phyloP scores from a whole-genome alignment of 2,888 invertebrate genomes.

The Branchipolynoe longqiensis region DNA sequence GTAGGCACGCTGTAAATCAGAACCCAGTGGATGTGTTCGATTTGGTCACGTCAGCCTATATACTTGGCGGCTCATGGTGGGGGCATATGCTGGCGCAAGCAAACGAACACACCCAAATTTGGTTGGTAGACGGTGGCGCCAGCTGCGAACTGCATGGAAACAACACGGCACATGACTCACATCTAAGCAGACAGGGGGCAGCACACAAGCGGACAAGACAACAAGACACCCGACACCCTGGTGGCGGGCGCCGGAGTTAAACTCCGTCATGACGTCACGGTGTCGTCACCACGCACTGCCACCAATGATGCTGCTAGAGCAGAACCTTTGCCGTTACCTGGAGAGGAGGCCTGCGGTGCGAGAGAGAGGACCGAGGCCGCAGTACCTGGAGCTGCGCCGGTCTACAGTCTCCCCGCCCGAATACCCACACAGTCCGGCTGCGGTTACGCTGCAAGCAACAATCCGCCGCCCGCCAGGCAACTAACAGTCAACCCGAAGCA shows the following conservation, averaged over 20 bases:
- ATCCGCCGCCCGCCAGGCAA: neutral
- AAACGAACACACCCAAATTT: neutral
- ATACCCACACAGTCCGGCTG: slow-evolving; percentile 5
- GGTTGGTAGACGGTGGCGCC: neutral
- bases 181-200: slow-evolving; percentile 21
- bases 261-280: too few relatives aligned
- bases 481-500: too few relatives aligned
- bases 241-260: too few relatives aligned
- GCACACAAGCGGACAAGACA: too few relatives aligned
- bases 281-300: too few relatives aligned
- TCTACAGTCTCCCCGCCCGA: neutral
- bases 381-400: neutral
- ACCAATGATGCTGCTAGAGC: neutral
- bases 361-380: neutral
- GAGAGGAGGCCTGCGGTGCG: neutral
- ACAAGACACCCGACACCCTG: too few relatives aligned
- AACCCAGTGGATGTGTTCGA: neutral
- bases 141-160: neutral
- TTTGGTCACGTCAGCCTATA: neutral
- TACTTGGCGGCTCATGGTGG: neutral
- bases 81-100: neutral
- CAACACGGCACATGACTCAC: neutral
- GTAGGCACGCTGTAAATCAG: neutral
- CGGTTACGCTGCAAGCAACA: slow-evolving; percentile 1
- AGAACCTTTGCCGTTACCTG: slow-evolving; percentile 9